These are phyloP conservation scores for Nerophis lumbriciformis DNA, from an alignment of 2,113 vertebrate species.

Conservation along the genomic window DNA sequence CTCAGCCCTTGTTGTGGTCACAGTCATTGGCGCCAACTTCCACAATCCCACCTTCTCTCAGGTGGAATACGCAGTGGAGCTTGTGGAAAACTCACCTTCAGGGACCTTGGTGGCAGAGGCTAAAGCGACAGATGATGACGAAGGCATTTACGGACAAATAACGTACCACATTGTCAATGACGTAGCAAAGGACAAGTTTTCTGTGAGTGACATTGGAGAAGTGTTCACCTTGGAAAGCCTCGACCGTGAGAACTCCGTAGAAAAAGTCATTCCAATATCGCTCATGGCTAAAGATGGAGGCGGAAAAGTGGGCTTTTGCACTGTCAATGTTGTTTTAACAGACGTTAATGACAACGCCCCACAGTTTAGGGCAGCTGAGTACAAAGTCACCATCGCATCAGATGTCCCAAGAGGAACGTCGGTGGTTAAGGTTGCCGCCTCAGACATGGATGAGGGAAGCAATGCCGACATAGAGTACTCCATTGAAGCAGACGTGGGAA, in stretches of 20 bases:
- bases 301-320: slow-evolving; percentile 91
- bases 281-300: slow-evolving; percentile 89
- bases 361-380: slow-evolving; percentile 85
- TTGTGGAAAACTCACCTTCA: slow-evolving; percentile 85
- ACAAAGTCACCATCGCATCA: slow-evolving; percentile 84
- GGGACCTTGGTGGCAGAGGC: slow-evolving; percentile 83
- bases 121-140: slow-evolving; percentile 83
- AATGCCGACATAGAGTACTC: slow-evolving; percentile 88
- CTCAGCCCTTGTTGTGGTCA: slow-evolving; percentile 78
- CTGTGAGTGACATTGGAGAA: slow-evolving; percentile 81
- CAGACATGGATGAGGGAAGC: slow-evolving; percentile 92
- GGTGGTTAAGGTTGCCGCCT: slow-evolving; percentile 83
- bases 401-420: slow-evolving; percentile 80
- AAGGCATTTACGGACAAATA: slow-evolving; percentile 79
- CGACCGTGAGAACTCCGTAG: slow-evolving; percentile 84
- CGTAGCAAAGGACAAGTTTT: slow-evolving; percentile 90
- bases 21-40: slow-evolving; percentile 85
- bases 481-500: slow-evolving; percentile 86
- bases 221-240: slow-evolving; percentile 87
- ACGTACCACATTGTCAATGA: slow-evolving; percentile 91
- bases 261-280: slow-evolving; percentile 87
- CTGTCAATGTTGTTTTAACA: slow-evolving; percentile 90
- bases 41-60: slow-evolving; percentile 87
- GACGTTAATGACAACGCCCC: slow-evolving; percentile 94
- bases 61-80: slow-evolving; percentile 87